These are phyloP conservation scores for Ichneumoninae sp. DNA, from an alignment of 2,888 invertebrate species.

Conservation along the genomic window DNA sequence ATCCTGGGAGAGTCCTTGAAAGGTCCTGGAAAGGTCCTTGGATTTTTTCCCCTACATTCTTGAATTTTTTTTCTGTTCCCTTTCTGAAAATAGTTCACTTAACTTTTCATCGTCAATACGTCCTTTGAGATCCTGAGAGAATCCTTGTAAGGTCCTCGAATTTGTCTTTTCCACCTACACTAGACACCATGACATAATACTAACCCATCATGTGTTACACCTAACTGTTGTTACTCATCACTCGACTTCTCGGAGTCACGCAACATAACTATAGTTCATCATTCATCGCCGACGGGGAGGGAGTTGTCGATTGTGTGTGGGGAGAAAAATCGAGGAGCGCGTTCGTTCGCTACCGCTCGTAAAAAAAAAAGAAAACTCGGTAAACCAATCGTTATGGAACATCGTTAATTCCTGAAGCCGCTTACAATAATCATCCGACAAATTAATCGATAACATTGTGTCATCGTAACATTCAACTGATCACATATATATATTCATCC, in stretches of 20 bases:
- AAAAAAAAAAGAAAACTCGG: conserved; percentile 46
- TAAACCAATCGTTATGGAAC: conserved; percentile 75
- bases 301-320: conserved; percentile 1
- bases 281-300: neutral
- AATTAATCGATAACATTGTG: conserved; percentile 42
- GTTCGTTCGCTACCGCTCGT: conserved; percentile 18
- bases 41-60: too few relatives aligned
- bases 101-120: too few relatives aligned
- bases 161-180: neutral
- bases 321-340: conserved; percentile 20
- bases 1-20: too few relatives aligned
- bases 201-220: conserved; percentile 49
- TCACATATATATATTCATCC: conserved; percentile 26
- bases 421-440: conserved; percentile 55
- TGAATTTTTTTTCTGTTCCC: too few relatives aligned
- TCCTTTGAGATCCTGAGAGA: too few relatives aligned
- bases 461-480: conserved; percentile 10
- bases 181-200: conserved; percentile 47
- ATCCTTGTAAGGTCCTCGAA: too few relatives aligned
- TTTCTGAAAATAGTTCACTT: too few relatives aligned
- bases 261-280: conserved; percentile 28
- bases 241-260: conserved; percentile 1
- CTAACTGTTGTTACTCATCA: conserved; percentile 27
- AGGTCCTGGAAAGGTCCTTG: too few relatives aligned
- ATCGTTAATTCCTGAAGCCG: conserved; percentile 80